Percentiles rank a stretch among this genome's conserved stretches.
Evolutionary conservation across 2,797 vertebrate species (phyloP).

Genomic region (Sebastes matsubarae): DNA sequence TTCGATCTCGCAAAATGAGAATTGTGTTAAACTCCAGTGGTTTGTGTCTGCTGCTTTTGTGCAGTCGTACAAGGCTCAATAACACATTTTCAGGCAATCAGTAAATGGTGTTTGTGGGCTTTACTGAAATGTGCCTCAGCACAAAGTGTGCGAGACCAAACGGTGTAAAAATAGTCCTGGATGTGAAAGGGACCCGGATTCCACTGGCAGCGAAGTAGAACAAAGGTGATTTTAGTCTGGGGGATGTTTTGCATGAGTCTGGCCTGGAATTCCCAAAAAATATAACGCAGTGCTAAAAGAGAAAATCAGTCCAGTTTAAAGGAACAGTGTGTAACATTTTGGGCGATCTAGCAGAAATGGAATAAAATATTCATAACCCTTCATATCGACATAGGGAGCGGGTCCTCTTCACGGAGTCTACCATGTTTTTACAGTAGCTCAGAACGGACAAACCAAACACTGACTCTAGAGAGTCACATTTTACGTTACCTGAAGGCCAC

Average conservation of each 20-base stretch:
- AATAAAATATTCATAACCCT: too few species aligned
- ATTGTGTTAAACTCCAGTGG: not conserved
- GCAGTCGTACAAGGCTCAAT: not conserved
- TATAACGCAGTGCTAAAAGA: not conserved
- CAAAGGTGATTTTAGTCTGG: not conserved
- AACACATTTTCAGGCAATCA: not conserved
- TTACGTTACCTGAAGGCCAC: too few species aligned
- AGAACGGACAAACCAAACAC: too few species aligned
- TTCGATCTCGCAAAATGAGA: not conserved
- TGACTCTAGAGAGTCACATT: too few species aligned
- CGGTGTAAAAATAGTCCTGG: slow-evolving; percentile 7
- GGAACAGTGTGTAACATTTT: too few species aligned
- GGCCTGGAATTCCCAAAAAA: not conserved
- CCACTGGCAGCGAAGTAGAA: not conserved
- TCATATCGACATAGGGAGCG: too few species aligned
- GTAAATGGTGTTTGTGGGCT: not conserved
- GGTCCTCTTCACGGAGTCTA: too few species aligned
- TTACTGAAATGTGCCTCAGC: not conserved
- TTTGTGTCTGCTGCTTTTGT: slow-evolving; percentile 1
- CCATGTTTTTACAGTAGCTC: too few species aligned
- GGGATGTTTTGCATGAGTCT: not conserved
- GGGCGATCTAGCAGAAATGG: too few species aligned
- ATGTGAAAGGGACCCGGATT: not conserved
- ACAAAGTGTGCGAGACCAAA: not conserved
- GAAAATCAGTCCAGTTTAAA: not conserved